A percentile compares a stretch with the other conserved stretches of the same genome.
Evolutionary conservation across 37 sponge, comb jelly and placozoan species (phyloP).

Genomic region (Halisarca cf. caerulea): DNA sequence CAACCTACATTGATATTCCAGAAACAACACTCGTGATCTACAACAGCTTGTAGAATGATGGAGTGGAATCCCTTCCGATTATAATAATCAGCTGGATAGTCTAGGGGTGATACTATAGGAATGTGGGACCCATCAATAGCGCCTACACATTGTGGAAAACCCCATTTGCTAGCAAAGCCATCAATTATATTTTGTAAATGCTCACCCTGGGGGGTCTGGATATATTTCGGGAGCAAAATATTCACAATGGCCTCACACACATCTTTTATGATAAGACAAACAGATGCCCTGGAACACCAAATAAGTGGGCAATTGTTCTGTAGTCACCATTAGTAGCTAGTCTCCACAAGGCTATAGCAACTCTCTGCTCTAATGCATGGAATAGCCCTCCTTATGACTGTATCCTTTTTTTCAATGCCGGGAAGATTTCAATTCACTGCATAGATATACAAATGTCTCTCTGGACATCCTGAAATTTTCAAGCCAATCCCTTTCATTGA

Average conservation of each 20-base stretch:
- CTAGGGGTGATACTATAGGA: not conserved
- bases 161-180: constrained; percentile 37
- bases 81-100: too few relatives aligned
- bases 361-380: constrained; percentile 6
- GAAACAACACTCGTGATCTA: too few relatives aligned
- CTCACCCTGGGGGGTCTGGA: constrained; percentile 40
- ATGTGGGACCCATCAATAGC: not conserved
- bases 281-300: constrained; percentile 34
- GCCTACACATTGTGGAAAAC: too few relatives aligned
- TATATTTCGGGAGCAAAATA: constrained; percentile 31
- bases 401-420: constrained; percentile 26
- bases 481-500: too few relatives aligned
- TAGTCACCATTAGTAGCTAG: constrained; percentile 46
- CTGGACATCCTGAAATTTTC: too few relatives aligned
- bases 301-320: constrained; percentile 52
- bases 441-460: not conserved
- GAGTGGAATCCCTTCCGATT: not conserved
- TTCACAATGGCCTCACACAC: too few relatives aligned
- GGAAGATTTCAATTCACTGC: not conserved
- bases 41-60: too few relatives aligned
- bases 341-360: constrained; percentile 41
- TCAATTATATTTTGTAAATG: constrained; percentile 28
- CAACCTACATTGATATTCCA: too few relatives aligned
- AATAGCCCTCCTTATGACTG: not conserved
- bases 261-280: too few relatives aligned